A percentile compares a stretch with the other conserved stretches of the same genome.
phyloP scores from a whole-genome alignment of 2,113 vertebrate genomes.

The Mungos mungo region DNA sequence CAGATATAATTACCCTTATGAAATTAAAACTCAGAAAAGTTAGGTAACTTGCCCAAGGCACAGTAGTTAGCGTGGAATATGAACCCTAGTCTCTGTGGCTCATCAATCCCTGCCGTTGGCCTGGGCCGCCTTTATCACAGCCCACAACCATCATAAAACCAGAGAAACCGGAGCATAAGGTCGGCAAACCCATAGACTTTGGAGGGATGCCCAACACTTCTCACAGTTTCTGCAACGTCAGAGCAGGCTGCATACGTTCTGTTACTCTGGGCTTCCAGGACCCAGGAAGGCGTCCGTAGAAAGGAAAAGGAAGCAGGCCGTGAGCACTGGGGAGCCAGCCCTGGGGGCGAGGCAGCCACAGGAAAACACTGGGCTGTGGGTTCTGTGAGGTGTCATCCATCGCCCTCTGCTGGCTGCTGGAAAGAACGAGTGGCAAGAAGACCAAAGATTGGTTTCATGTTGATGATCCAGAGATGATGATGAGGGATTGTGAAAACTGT shows the following conservation, averaged over 20 bases:
- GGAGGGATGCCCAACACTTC: background rate
- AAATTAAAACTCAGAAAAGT: background rate
- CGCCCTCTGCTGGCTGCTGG: conserved; percentile 64
- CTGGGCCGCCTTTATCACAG: background rate
- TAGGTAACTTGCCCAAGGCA: background rate
- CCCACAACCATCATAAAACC: background rate
- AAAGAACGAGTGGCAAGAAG: background rate
- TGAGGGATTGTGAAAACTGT: background rate
- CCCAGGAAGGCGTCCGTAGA: background rate
- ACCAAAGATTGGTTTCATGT: background rate
- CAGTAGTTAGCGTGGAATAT: background rate
- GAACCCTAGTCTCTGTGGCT: background rate
- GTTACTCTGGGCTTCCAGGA: background rate
- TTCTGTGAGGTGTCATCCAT: background rate
- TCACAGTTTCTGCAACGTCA: background rate
- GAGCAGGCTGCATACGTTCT: background rate
- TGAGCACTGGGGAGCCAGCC: rapidly evolving
- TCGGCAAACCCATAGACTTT: background rate
- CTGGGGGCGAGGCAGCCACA: rapidly evolving
- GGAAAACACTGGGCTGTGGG: background rate
- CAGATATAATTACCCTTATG: background rate
- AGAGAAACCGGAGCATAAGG: background rate
- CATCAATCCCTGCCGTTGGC: background rate
- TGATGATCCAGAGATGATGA: background rate
- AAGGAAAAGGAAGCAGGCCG: background rate